Evolutionary conservation across 2,797 vertebrate genomes (phyloP).

Genomic region (Propithecus deckenii): DNA sequence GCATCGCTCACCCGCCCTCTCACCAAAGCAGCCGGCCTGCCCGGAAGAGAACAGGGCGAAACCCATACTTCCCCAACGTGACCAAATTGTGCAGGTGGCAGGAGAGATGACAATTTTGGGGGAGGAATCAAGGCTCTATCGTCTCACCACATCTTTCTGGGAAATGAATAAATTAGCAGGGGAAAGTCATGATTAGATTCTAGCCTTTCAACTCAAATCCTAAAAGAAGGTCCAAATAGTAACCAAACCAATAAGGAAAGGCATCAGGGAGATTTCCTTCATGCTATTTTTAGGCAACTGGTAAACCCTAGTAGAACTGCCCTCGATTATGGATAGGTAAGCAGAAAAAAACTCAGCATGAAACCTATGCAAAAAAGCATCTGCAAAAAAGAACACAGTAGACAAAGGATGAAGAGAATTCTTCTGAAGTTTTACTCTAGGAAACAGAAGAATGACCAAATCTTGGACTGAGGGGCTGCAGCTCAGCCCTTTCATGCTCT

Average conservation of each 20-base stretch:
- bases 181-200: not conserved
- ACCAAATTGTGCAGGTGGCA: not conserved
- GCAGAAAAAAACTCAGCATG: conserved; percentile 59
- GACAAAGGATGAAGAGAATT: conserved; percentile 54
- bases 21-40: not conserved
- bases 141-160: not conserved
- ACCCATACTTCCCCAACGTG: not conserved
- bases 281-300: conserved; percentile 45
- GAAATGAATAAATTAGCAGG: not conserved
- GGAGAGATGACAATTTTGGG: not conserved
- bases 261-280: not conserved
- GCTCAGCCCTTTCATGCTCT: conserved; percentile 38
- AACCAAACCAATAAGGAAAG: not conserved
- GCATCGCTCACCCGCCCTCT: not conserved
- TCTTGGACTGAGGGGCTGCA: not conserved
- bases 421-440: conserved; percentile 54
- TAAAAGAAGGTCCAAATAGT: not conserved
- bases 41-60: not conserved
- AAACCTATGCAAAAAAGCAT: conserved; percentile 62
- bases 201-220: not conserved
- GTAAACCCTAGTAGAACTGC: conserved; percentile 5
- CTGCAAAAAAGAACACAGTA: conserved; percentile 5
- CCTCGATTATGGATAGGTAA: conserved; percentile 45
- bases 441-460: conserved; percentile 47
- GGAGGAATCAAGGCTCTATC: not conserved